Evolutionary conservation across 1,140 invertebrate species (phyloP).

Genomic region (Oryctes rhinoceros): DNA sequence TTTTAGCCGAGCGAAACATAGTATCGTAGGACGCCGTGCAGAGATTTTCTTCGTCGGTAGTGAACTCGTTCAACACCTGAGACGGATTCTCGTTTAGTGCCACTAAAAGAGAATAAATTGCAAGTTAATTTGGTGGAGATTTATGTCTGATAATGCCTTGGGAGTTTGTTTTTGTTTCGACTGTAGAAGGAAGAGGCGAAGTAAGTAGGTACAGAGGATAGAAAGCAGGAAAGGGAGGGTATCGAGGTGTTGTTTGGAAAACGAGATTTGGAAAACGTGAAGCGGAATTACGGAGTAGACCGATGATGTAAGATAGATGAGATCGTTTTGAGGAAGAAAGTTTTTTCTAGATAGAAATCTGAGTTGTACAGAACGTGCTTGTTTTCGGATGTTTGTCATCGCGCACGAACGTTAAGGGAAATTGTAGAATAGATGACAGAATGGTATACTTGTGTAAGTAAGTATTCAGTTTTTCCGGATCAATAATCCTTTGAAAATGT

Average conservation of each 20-base stretch:
- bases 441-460: too few species aligned
- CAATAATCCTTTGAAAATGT: too few species aligned
- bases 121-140: slow-evolving; percentile 10
- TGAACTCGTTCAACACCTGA: background rate
- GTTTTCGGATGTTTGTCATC: too few species aligned
- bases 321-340: too few species aligned
- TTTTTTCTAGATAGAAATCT: too few species aligned
- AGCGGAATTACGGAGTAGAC: background rate
- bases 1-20: background rate
- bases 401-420: too few species aligned
- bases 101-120: slow-evolving; percentile 11
- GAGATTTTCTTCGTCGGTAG: background rate
- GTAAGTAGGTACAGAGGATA: too few species aligned
- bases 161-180: slow-evolving; percentile 14
- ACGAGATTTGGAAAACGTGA: background rate
- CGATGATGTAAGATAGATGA: too few species aligned
- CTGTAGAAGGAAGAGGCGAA: background rate
- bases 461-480: too few species aligned
- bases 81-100: background rate
- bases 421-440: too few species aligned
- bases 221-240: background rate
- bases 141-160: slow-evolving; percentile 14
- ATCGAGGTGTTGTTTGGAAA: background rate
- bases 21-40: background rate
- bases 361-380: too few species aligned